phyloP scores from a whole-genome alignment of 2,113 vertebrate genomes.

The Diglossa brunneiventris region DNA sequence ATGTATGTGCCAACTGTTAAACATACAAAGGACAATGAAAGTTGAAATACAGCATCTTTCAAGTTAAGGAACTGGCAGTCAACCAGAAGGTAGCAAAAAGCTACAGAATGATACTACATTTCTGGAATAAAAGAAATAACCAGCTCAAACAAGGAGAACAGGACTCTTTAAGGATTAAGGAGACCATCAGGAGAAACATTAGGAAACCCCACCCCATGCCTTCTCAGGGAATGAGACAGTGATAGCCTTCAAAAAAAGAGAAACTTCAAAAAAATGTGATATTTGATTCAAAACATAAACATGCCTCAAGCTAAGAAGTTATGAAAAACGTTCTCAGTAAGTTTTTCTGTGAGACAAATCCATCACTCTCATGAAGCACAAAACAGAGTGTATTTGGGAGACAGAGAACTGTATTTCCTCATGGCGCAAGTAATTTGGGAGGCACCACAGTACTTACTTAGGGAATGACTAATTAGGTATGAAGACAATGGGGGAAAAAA shows the following conservation, averaged over 20 bases:
- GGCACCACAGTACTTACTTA: conserved; percentile 5
- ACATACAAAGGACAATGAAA: not conserved
- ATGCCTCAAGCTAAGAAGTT: not conserved
- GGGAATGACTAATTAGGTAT: conserved; percentile 45
- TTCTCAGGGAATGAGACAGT: not conserved
- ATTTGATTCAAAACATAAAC: conserved; percentile 16
- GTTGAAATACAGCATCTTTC: not conserved
- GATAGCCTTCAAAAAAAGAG: not conserved
- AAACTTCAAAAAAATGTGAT: not conserved
- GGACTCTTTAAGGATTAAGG: not conserved
- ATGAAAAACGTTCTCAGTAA: conserved; percentile 9
- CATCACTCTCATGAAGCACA: not conserved
- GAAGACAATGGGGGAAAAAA: not conserved
- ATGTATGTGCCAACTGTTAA: not conserved
- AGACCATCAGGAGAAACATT: not conserved
- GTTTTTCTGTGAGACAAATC: not conserved
- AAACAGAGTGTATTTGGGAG: not conserved
- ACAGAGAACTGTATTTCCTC: not conserved
- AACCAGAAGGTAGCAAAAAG: not conserved
- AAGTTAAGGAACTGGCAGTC: not conserved
- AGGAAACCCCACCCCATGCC: not conserved
- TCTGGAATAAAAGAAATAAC: not conserved
- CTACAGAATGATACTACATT: not conserved
- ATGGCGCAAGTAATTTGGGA: not conserved
- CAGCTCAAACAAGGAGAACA: not conserved